Evolutionary conservation across 2,113 vertebrate genomes (phyloP).

Genomic region (Nettapus auritus): DNA sequence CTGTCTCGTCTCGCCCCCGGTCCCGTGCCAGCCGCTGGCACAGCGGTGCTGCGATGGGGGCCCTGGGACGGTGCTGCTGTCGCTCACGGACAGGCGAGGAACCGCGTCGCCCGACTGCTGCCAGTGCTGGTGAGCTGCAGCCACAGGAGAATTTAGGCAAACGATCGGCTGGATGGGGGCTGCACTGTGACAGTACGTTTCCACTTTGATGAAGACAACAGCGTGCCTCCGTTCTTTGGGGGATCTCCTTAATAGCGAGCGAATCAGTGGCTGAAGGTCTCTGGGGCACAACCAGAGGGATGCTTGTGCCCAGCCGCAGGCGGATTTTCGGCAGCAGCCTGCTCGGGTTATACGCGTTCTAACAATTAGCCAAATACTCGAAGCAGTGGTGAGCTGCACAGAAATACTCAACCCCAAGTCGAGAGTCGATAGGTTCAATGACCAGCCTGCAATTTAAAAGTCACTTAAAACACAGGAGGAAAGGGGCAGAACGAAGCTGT

Average conservation of each 20-base stretch:
- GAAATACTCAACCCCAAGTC: neutral
- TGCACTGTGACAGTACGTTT: neutral
- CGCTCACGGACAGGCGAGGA: neutral
- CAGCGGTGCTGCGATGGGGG: neutral
- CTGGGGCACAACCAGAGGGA: neutral
- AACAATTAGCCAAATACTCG: neutral
- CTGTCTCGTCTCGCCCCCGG: neutral
- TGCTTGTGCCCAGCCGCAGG: neutral
- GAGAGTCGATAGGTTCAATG: neutral
- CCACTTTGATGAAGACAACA: neutral
- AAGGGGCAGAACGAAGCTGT: fast-evolving
- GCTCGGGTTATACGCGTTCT: neutral
- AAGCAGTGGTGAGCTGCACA: neutral
- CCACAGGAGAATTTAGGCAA: neutral
- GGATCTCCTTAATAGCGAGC: neutral
- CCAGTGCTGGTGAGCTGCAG: neutral
- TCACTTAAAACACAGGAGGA: neutral
- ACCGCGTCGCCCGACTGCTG: neutral
- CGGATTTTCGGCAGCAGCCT: neutral
- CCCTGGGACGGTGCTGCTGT: neutral
- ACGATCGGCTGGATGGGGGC: neutral
- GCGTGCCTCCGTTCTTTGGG: neutral
- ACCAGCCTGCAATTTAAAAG: fast-evolving
- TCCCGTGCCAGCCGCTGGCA: conserved; percentile 11
- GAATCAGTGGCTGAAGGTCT: neutral